Evolutionary conservation across 2,797 vertebrate species (phyloP).

Genomic region (Scarus forsteni): DNA sequence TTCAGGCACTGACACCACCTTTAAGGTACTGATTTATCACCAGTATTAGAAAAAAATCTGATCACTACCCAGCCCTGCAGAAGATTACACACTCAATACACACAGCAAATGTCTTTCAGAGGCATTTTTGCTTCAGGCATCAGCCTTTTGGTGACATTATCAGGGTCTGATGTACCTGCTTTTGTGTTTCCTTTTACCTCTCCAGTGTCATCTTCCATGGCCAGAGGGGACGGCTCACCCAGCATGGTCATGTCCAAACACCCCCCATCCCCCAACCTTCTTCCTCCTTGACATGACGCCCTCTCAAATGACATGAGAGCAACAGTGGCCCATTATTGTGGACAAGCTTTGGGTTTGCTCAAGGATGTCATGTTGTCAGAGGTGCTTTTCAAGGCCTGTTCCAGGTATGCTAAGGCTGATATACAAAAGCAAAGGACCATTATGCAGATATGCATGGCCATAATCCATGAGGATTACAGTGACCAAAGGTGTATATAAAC

Average conservation of each 20-base stretch:
- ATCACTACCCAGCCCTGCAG: too few relatives aligned
- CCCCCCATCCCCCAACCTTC: conserved; percentile 48
- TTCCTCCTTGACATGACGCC: conserved; percentile 50
- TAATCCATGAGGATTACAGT: conserved; percentile 23
- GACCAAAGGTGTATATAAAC: not conserved
- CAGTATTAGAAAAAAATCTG: too few relatives aligned
- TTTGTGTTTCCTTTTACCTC: conserved; percentile 45
- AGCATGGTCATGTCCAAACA: conserved; percentile 80
- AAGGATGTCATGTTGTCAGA: conserved; percentile 78
- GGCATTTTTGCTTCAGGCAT: conserved; percentile 24
- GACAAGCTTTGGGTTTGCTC: conserved; percentile 71
- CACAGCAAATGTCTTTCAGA: conserved; percentile 40
- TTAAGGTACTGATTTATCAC: too few relatives aligned
- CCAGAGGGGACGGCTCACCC: conserved; percentile 57
- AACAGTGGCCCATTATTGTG: conserved; percentile 74
- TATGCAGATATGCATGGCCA: conserved; percentile 46
- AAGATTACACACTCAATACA: conserved; percentile 42
- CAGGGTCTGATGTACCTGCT: conserved; percentile 42
- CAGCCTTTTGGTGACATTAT: conserved; percentile 25
- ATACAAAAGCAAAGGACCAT: conserved; percentile 72
- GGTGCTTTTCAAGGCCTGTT: conserved; percentile 75
- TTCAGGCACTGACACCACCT: too few relatives aligned
- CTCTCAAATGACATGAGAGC: conserved; percentile 74
- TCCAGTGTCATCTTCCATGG: conserved; percentile 72
- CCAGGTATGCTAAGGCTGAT: conserved; percentile 62